Conservation (phyloP, 2,113 vertebrate genomes). For the Cervus canadensis region DNA sequence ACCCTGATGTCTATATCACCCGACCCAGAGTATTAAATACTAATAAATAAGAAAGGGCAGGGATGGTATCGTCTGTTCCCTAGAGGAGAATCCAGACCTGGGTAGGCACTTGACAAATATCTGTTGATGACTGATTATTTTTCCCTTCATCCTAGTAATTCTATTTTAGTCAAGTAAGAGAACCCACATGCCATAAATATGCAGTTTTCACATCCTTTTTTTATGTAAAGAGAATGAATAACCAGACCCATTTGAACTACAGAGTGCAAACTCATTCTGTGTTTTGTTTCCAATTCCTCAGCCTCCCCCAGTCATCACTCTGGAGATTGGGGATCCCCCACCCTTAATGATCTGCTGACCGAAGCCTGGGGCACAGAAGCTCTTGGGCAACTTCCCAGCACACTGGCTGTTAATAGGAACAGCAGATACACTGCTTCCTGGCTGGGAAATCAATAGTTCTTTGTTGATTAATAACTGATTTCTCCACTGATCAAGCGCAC, state of each 20-base stretch:
- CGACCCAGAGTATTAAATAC: background rate
- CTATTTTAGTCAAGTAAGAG: background rate
- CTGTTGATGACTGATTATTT: background rate
- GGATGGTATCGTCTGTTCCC: background rate
- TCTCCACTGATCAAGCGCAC: constrained; percentile 2
- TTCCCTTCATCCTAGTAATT: background rate
- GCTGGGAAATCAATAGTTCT: constrained; percentile 44
- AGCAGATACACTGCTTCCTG: background rate
- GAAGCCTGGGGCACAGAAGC: background rate
- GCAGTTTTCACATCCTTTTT: background rate
- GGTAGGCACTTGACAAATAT: background rate
- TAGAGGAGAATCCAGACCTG: background rate
- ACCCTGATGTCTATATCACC: background rate
- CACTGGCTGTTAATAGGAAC: background rate
- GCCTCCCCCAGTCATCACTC: background rate
- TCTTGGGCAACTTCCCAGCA: constrained; percentile 10
- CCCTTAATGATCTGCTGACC: background rate
- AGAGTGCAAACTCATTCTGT: constrained; percentile 8
- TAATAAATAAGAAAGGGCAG: background rate
- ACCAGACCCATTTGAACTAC: background rate
- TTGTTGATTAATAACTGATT: constrained; percentile 64
- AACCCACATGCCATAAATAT: background rate
- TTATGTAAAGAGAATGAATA: background rate
- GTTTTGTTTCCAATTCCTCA: constrained; percentile 6
- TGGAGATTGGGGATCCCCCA: background rate